Base-by-base conservation (phyloP, 2,113 vertebrate species). In the Sakesphorus luctuosus region DNA sequence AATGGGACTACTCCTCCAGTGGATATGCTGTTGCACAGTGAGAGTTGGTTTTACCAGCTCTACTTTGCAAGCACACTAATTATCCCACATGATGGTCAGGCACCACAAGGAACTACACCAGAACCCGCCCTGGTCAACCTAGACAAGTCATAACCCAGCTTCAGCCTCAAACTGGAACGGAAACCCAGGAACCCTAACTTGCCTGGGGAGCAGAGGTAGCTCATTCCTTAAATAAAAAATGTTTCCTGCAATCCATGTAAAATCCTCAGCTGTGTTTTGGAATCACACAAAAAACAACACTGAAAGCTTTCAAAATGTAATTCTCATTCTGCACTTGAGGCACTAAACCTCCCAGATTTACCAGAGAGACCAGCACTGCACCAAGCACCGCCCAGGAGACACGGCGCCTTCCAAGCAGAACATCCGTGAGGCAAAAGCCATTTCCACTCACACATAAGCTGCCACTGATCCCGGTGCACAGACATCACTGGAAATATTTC, bases 241-340 rank as follows among this genome's bases (percentile, higher is more conserved):
- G 11, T 35, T 85, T 74, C 50, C 59, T 53, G 28, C 44, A 87
- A 90, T 33, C 11, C 23, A n/a, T 16, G 26, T 61, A 46, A 94
- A 86, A 81, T 50, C 71, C 20, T 87, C 25, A 84, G 28, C 31
- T 79, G 17, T 53, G 62, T 49, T 62, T 7, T 2, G 53, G 28
- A 93, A 94, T 82, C 33, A 35, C 21, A 68, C 0, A 0, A 61
- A 79, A 63, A 66, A 56, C 24, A 68, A 13, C 0, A 0, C 1
- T 53, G 38, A 84, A 87, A 84, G 28, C 53, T 73, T 63, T 84
- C 71, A 47, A 84, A 84, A 78, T 2, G 1, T 46, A 76, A 92
- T 72, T 75, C n/a, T 61, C 13, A 53, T 68, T 91, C 49, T 35
- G 46, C 46, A 46, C 15, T 55, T 44, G 49, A 95, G 81, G 61